Evolutionary conservation across 2,797 vertebrate genomes (phyloP).

Genomic region (Pampus argenteus): DNA sequence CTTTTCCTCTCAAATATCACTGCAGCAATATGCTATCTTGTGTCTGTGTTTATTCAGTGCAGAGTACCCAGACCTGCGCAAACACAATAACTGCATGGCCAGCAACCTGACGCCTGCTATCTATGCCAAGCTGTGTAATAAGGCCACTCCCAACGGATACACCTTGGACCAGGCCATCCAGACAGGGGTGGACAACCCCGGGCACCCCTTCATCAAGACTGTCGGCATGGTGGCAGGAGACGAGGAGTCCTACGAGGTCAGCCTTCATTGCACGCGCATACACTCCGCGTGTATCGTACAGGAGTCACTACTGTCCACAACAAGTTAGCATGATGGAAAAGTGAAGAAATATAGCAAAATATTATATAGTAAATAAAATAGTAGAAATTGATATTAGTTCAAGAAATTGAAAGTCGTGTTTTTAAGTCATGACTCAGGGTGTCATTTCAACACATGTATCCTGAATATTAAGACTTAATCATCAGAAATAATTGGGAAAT

Average conservation of each 20-base stretch:
- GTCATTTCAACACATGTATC: not conserved
- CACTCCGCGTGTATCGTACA: not conserved
- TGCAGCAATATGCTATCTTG: conserved; percentile 25
- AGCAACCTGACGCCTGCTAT: conserved; percentile 92
- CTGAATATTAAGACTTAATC: not conserved
- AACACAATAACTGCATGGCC: conserved; percentile 99
- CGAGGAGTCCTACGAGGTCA: conserved; percentile 96
- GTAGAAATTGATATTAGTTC: not conserved
- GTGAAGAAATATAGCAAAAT: not conserved
- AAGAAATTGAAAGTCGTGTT: not conserved
- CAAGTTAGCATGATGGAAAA: not conserved
- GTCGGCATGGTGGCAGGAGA: conserved; percentile 92
- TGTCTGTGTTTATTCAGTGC: conserved; percentile 83
- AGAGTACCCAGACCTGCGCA: conserved; percentile 96
- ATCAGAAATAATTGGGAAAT: not conserved
- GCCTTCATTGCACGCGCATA: conserved; percentile 21
- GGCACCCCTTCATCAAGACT: conserved; percentile 96
- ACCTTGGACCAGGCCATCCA: conserved; percentile 97
- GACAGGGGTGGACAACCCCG: conserved; percentile 97
- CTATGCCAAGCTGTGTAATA: conserved; percentile 92
- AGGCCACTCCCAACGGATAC: conserved; percentile 92
- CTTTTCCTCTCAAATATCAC: conserved; percentile 1
- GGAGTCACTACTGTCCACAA: not conserved
- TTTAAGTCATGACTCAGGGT: not conserved
- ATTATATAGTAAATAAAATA: not conserved